Evolutionary conservation across 2,797 vertebrate genomes (phyloP).

Genomic region (Cottoperca gobio): DNA sequence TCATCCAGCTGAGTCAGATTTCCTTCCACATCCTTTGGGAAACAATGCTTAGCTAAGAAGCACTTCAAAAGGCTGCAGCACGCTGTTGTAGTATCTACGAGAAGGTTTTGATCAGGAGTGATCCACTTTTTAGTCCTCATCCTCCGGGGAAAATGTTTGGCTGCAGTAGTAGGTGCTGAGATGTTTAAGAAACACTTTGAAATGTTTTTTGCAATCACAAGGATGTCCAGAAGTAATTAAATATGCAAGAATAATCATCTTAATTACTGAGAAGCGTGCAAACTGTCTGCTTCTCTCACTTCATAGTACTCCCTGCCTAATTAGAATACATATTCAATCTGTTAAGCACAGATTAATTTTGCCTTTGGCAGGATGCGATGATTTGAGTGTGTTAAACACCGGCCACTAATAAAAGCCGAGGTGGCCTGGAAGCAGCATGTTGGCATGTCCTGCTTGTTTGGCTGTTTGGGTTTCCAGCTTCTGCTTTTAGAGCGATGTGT

Average conservation of each 20-base stretch:
- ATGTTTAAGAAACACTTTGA: constrained; percentile 34
- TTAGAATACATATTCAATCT: constrained; percentile 37
- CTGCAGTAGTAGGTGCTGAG: background rate
- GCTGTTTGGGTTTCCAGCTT: constrained; percentile 23
- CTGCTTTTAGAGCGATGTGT: constrained; percentile 40
- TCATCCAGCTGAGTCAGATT: constrained; percentile 45
- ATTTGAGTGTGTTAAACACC: constrained; percentile 22
- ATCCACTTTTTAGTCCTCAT: constrained; percentile 52
- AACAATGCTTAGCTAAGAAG: constrained; percentile 39
- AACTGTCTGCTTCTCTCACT: background rate
- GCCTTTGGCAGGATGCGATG: constrained; percentile 12
- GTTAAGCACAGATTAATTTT: constrained; percentile 17
- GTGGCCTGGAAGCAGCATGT: constrained; percentile 9
- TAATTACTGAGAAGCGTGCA: constrained; percentile 19
- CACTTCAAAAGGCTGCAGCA: constrained; percentile 57
- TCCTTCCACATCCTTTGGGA: constrained; percentile 48
- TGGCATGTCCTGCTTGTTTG: background rate
- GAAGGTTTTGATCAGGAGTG: constrained; percentile 65
- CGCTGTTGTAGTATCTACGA: constrained; percentile 19
- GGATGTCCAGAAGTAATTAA: constrained; percentile 8
- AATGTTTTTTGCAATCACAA: constrained; percentile 18
- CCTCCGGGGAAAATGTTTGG: constrained; percentile 31
- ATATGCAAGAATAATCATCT: constrained; percentile 28
- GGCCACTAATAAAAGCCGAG: constrained; percentile 8
- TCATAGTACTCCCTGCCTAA: constrained; percentile 12